A percentile compares a stretch with the other conserved stretches of the same genome.
Conservation (phyloP, 2,888 invertebrate genomes). For the Monoplex corrugatus region DNA sequence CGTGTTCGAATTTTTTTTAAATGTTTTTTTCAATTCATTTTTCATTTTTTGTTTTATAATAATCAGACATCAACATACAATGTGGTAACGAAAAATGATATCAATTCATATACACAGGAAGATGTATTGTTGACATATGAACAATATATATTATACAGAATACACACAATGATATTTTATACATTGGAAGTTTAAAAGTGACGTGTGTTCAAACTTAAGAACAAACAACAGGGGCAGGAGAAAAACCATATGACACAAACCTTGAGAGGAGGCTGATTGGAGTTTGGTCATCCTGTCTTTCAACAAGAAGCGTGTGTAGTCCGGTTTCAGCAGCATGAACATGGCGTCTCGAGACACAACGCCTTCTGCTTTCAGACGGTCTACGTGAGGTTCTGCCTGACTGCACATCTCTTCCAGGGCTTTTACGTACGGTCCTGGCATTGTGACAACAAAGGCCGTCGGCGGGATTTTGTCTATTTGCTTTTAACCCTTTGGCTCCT, state of each 20-base stretch:
- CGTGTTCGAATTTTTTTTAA: too few relatives aligned
- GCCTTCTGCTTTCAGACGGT: background rate
- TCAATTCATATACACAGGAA: too few relatives aligned
- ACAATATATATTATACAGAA: too few relatives aligned
- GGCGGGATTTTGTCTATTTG: too few relatives aligned
- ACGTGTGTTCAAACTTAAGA: background rate
- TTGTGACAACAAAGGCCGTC: too few relatives aligned
- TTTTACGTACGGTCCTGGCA: background rate
- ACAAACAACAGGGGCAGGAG: background rate
- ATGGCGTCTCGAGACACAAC: background rate
- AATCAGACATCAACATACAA: background rate
- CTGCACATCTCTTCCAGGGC: conserved; percentile 10
- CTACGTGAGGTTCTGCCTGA: conserved; percentile 31
- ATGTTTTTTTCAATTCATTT: too few relatives aligned
- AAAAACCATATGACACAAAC: background rate
- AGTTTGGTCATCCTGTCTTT: background rate
- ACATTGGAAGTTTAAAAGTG: too few relatives aligned
- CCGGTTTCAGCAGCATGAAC: conserved; percentile 10
- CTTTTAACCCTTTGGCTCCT: too few relatives aligned
- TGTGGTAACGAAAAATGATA: too few relatives aligned
- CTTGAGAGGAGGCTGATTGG: background rate
- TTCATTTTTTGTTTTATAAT: background rate
- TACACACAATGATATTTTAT: too few relatives aligned
- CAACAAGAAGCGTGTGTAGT: conserved; percentile 30
- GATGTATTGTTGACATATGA: too few relatives aligned